Base-by-base conservation (phyloP, 2,113 vertebrate species). In the Siphamia tubifer region DNA sequence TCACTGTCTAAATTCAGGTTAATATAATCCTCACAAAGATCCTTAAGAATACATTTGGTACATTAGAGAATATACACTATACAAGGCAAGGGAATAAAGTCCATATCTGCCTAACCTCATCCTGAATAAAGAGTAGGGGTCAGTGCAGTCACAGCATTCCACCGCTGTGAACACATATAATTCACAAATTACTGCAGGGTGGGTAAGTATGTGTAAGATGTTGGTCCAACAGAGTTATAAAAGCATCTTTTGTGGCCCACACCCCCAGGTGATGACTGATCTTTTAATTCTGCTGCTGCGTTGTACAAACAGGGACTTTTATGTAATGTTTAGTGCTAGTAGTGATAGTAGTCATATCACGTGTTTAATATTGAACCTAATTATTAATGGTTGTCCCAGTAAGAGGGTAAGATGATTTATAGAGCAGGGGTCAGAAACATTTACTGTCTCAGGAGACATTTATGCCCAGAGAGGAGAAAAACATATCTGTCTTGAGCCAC, bases 131-230 rank as follows among this genome's bases (percentile, higher is more conserved):
- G 49, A 16, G 44, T 65, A 70, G 81, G 77, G 57, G 76, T 57
- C 55, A 36, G 27, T 48, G 34, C 62, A 44, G 69, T 55, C 4
- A 39, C 52, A 70, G 23, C 70, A 78, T 85, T 82, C 62, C 77
- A 74, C 49, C 65, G 8, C 23, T 45, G 66, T 85, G 75, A 82
- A 61, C 54, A 27, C 78, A 79, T 67, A 35, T 19, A 34, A 67
- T 80, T 74, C 77, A 74, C 68, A 74, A 60, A 63, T 75, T 38
- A 60, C 49, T 48, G 27, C 32, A 20, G 15, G 39, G n/a, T n/a
- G 45, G 12, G 8, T 20, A 5, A 1, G 30, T 43, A 65, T 28
- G 17, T 60, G 66, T 31, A 75, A 49, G 58, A 40, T 47, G 45
- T 68, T 69, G 42, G 30, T 36, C 44, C 44, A 58, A 51, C 36